Evolutionary conservation across 2,888 invertebrate species (phyloP), one percentile per base, ranked within the genome.

Genomic region (Tethea ocularis): DNA sequence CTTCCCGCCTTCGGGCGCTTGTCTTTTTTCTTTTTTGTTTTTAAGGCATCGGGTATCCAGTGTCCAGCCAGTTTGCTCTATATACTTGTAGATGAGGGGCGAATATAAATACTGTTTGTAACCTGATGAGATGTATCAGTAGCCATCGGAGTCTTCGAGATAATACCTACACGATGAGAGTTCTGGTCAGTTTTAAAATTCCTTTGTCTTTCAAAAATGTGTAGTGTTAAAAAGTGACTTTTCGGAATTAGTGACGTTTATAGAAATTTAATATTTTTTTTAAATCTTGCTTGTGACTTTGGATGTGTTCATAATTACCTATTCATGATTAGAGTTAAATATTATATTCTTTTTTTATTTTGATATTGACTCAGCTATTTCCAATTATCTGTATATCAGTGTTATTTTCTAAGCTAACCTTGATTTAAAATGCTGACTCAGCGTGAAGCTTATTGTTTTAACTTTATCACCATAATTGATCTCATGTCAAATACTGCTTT

Each of bases 111-210:
- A 86, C 80, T 57, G 81, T 68, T 64, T 63, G 78, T 65, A 57
- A 51, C 66, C 63, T 71, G 81, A 78, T 81, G 83, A 69, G 66
- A 61, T 64, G 71, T 79, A 82, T 88, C 90, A 91, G 89, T 91
- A 89, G 88, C 84, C 86, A 80, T 86, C 88, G 66, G 68, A 67
- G 64, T 75, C 71, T 62, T 71, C 71, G 75, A 73, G 54, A 75
- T 77, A 80, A 74, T 68, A n/a, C n/a, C n/a, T n/a, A 74, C 87
- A 87, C 77, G 85, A 91, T 91, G 91, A 86, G 88, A 89, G 84
- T 90, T 84, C 89, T 91, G 91, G 91, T 91, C 69, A 86, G 91
- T 89, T 59, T 24, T 55, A 60, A 68, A 58, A 20, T 57, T 60
- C 58, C 60, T 51, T 69, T 66, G 53, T 57, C 58, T 60, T 59